Evolutionary conservation across 2,113 vertebrate species (phyloP).

Genomic region (Lipophrys pholis): DNA sequence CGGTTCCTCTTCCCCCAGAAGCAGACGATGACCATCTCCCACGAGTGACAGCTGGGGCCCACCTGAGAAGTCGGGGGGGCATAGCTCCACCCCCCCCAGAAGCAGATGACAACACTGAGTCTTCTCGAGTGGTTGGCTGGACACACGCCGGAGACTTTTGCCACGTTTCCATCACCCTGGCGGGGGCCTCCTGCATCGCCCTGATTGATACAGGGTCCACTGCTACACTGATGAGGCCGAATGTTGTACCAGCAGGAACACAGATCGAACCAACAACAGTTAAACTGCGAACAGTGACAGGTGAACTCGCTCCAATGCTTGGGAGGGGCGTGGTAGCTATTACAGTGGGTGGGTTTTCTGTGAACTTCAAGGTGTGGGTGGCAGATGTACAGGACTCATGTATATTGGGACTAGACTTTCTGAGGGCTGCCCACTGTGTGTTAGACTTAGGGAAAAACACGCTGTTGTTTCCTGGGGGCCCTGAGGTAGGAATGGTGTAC

Average conservation of each 20-base stretch:
- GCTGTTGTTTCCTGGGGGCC: no score
- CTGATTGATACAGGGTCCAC: slow-evolving; percentile 4
- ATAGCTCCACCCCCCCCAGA: no score
- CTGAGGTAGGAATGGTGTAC: no score
- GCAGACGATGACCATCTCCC: no score
- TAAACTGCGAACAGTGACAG: not conserved
- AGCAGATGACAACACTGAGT: no score
- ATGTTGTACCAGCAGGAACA: not conserved
- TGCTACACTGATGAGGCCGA: slow-evolving; percentile 12
- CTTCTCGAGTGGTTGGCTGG: no score
- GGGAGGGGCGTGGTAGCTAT: not conserved
- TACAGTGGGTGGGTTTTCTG: not conserved
- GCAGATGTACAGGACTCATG: slow-evolving; percentile 2
- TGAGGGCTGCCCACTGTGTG: not conserved
- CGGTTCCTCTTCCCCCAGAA: no score
- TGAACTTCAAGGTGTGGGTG: not conserved
- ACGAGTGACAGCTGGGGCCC: no score
- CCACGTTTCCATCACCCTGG: no score
- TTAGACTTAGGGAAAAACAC: not conserved
- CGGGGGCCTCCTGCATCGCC: no score
- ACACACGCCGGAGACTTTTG: no score
- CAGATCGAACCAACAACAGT: not conserved
- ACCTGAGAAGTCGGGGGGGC: no score
- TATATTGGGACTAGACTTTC: not conserved
- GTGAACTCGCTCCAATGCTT: not conserved